These are phyloP conservation scores for Acomys russatus DNA, from an alignment of 2,797 vertebrate genomes.

Conservation along the genomic window DNA sequence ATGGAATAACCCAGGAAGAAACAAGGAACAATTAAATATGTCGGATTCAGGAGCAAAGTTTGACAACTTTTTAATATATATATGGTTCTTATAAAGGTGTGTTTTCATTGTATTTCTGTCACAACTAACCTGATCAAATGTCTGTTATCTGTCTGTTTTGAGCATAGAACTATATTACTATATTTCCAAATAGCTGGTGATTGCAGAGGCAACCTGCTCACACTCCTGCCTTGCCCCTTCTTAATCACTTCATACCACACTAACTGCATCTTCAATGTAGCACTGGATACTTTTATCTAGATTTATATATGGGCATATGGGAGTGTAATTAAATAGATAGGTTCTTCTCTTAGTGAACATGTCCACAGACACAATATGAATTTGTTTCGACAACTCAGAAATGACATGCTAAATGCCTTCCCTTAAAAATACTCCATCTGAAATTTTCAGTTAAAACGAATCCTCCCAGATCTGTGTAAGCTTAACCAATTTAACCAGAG, in stretches of 20 bases:
- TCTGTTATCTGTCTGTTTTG: not conserved
- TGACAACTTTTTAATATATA: not conserved
- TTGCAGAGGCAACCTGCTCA: not conserved
- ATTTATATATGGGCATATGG: not conserved
- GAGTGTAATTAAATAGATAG: not conserved
- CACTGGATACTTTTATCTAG: not conserved
- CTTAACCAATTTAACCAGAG: not conserved
- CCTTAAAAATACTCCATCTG: slow-evolving; percentile 17
- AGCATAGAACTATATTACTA: not conserved
- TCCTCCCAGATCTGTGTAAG: not conserved
- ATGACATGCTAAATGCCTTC: slow-evolving; percentile 32
- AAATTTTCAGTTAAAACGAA: slow-evolving; percentile 13
- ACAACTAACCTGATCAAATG: not conserved
- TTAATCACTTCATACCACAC: not conserved
- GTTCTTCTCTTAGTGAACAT: slow-evolving; percentile 32
- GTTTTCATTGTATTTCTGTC: not conserved
- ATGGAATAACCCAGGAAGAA: slow-evolving; percentile 7
- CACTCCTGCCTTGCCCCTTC: not conserved
- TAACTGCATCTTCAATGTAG: not conserved
- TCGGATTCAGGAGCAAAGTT: not conserved
- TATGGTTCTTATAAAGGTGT: not conserved
- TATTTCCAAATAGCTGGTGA: not conserved
- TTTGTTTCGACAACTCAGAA: slow-evolving; percentile 66
- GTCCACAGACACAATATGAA: not conserved
- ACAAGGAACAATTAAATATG: not conserved